Base-by-base conservation (phyloP, 1,140 invertebrate species). In the Octopus sinensis region DNA sequence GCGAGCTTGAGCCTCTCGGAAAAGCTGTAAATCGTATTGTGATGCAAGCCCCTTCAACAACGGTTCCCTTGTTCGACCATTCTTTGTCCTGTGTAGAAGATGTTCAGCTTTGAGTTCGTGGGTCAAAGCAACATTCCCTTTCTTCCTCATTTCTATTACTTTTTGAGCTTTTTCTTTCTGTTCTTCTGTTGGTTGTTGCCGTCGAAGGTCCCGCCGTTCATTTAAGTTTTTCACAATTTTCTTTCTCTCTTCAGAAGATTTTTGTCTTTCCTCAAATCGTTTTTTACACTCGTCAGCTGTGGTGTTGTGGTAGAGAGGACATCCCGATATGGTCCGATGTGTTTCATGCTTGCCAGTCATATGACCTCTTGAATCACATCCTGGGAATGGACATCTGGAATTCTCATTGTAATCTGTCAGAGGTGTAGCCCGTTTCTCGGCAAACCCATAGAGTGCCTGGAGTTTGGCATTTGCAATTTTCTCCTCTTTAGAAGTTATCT, bases 221-320 rank as follows among this genome's bases (percentile, higher is more conserved):
- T 86, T 85, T 53, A 88, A 73, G 53, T 84, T 85, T 71, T 83
- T 86, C 17, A 87, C 83, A 81, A 87, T 84, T 81, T 86, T 87
- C 53, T 89, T 87, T 79, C 86, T 85, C 13, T 90, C 86, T 71
- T 88, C 86, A 23, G 83, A 75, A 54, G 82, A 54, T 79, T 88
- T 89, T 56, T 89, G 85, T 81, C 88, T 83, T 10, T 87, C 86
- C 71, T 90, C 89, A 87, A 85, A 87, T 43, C 86, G 75, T 79
- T 78, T 82, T 91, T 95, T 94, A 89, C 96, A 97, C 89, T 95
- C 94, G 82, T 94, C 94, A 12, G 93, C 91, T 13, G 95, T 95
- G 82, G 94, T 94, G 91, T 97, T 98, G 88, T 98, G 96, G 91
- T 95, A 98, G 6, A 94, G 87, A 6, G 96, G 96, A 89, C 97